These are phyloP conservation scores for Carabus problematicus DNA, from an alignment of 2,888 invertebrate species.

Conservation along the genomic window DNA sequence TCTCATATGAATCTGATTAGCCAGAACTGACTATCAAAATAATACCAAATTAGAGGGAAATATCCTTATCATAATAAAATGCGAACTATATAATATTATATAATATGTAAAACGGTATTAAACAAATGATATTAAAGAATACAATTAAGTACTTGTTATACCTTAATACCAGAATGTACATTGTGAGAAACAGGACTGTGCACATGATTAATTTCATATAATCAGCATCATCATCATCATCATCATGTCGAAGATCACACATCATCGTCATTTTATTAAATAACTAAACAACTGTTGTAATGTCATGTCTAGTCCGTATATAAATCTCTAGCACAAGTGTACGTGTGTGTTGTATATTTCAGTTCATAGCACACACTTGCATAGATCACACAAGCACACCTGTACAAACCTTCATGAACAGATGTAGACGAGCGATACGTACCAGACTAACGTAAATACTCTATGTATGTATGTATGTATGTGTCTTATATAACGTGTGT, in stretches of 20 bases:
- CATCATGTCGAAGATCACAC: constrained; percentile 36
- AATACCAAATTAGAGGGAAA: constrained; percentile 41
- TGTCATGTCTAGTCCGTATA: too few relatives aligned
- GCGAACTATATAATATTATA: constrained; percentile 39
- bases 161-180: constrained; percentile 40
- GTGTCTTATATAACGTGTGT: too few relatives aligned
- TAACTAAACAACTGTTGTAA: too few relatives aligned
- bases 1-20: constrained; percentile 59
- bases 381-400: too few relatives aligned
- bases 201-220: constrained; percentile 40
- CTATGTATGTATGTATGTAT: too few relatives aligned
- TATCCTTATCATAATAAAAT: constrained; percentile 42
- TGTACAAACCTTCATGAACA: too few relatives aligned
- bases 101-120: constrained; percentile 42
- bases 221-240: constrained; percentile 24
- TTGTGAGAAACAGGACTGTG: constrained; percentile 41
- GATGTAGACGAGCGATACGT: too few relatives aligned
- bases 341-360: constrained; percentile 15
- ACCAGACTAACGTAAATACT: too few relatives aligned
- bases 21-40: constrained; percentile 43
- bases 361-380: too few relatives aligned
- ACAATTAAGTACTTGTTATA: constrained; percentile 35
- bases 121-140: constrained; percentile 39
- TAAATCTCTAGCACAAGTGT: constrained; percentile 3
- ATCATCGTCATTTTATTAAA: constrained; percentile 6